These are phyloP conservation scores for Neogobius melanostomus DNA, from an alignment of 2,113 vertebrate species.

Conservation along the genomic window DNA sequence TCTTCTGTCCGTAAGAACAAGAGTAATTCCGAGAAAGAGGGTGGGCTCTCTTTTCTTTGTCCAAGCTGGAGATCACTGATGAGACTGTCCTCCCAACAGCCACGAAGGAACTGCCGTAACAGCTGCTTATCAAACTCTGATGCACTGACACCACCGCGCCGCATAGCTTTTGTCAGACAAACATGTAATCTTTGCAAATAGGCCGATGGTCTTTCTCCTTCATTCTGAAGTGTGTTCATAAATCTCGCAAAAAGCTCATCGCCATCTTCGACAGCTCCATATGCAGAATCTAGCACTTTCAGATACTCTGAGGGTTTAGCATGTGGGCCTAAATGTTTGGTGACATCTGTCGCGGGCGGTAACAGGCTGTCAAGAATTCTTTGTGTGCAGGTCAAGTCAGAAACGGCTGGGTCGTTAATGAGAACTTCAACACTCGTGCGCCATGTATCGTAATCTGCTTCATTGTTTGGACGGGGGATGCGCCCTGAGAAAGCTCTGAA, in stretches of 20 bases:
- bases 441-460: not conserved
- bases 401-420: not conserved
- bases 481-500: not conserved
- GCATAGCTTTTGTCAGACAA: conserved; percentile 1
- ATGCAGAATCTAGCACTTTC: not conserved
- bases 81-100: too few species aligned
- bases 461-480: conserved; percentile 3
- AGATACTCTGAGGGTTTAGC: not conserved
- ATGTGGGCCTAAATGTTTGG: not conserved
- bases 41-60: not conserved
- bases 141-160: not conserved
- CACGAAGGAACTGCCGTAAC: not conserved
- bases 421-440: not conserved
- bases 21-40: not conserved
- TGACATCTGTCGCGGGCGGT: not conserved
- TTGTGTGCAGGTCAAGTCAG: not conserved
- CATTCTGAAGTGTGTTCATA: not conserved
- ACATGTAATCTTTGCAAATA: not conserved
- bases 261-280: too few species aligned
- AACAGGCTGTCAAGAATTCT: not conserved
- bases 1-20: not conserved
- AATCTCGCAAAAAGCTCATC: too few species aligned
- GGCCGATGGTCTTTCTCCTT: not conserved
- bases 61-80: not conserved
- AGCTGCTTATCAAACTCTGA: not conserved